A percentile compares a stretch with the other conserved stretches of the same genome.
Conservation (phyloP, 1,140 invertebrate species). For the Lethocerus indicus region DNA sequence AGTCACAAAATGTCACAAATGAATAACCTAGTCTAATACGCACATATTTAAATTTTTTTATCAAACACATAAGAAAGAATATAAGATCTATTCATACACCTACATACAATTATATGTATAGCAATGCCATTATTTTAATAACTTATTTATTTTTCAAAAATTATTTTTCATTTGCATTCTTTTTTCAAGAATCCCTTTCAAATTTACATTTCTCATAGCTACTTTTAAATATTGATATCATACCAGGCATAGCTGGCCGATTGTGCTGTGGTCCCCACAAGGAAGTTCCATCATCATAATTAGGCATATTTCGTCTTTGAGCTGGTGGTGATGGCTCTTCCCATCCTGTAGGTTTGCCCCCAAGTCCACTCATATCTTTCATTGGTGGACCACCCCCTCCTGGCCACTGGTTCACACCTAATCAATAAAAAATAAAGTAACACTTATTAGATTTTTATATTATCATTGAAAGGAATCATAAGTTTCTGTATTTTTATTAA, state of each 20-base stretch:
- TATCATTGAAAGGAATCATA: no score
- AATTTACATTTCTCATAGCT: neutral
- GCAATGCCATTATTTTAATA: no score
- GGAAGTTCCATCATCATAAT: conserved; percentile 85
- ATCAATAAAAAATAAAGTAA: no score
- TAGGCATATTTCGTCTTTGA: conserved; percentile 54
- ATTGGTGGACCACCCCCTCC: conserved; percentile 32
- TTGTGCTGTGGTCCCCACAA: conserved; percentile 60
- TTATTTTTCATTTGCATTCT: neutral
- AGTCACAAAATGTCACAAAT: no score
- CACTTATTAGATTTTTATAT: no score
- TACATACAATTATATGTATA: no score
- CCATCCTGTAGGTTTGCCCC: conserved; percentile 49
- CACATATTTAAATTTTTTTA: no score
- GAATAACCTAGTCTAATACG: no score
- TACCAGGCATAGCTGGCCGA: conserved; percentile 27
- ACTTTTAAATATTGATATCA: neutral
- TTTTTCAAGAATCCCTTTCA: neutral
- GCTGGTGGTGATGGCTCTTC: conserved; percentile 78
- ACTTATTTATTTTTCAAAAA: no score
- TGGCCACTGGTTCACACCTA: conserved; percentile 44
- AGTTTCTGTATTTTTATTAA: no score
- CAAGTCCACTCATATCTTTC: conserved; percentile 33
- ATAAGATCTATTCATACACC: no score
- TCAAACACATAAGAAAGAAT: no score